phyloP scores from a whole-genome alignment of 1,140 invertebrate species.

The Drosophila athabasca region DNA sequence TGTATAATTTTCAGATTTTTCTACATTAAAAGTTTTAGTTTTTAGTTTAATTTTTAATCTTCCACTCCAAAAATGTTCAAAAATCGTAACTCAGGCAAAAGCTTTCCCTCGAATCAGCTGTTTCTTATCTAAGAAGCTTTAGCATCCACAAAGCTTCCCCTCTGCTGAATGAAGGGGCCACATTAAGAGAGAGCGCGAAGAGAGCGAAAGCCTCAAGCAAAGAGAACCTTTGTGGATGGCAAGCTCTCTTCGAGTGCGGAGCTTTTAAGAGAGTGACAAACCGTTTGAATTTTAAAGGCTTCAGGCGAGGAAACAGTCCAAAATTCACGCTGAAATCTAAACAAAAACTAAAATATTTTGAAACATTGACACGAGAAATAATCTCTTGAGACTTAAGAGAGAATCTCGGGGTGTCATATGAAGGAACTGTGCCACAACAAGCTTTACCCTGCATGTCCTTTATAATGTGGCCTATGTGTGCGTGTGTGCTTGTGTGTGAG shows the following conservation, averaged over 20 bases:
- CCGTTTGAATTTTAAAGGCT: conserved; percentile 1
- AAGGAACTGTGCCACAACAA: conserved; percentile 71
- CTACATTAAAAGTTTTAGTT: no score
- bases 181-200: background rate
- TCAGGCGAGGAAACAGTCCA: conserved; percentile 3
- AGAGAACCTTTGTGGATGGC: conserved; percentile 7
- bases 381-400: conserved; percentile 47
- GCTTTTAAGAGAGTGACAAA: conserved; percentile 39
- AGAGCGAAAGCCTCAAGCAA: background rate
- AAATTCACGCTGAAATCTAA: background rate
- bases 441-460: conserved; percentile 67
- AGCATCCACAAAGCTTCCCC: background rate
- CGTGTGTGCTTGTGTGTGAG: background rate
- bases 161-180: conserved; percentile 27
- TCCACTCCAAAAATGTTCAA: background rate
- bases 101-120: conserved; percentile 37
- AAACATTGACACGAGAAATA: conserved; percentile 25
- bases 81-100: conserved; percentile 15
- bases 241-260: conserved; percentile 31
- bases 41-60: no score
- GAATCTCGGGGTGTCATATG: conserved; percentile 19
- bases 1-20: no score
- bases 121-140: conserved; percentile 49
- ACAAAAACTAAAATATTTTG: conserved; percentile 12
- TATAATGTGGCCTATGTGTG: conserved; percentile 31